Evolutionary conservation across 2,797 vertebrate genomes (phyloP).

Genomic region (Sebastes glaucus): DNA sequence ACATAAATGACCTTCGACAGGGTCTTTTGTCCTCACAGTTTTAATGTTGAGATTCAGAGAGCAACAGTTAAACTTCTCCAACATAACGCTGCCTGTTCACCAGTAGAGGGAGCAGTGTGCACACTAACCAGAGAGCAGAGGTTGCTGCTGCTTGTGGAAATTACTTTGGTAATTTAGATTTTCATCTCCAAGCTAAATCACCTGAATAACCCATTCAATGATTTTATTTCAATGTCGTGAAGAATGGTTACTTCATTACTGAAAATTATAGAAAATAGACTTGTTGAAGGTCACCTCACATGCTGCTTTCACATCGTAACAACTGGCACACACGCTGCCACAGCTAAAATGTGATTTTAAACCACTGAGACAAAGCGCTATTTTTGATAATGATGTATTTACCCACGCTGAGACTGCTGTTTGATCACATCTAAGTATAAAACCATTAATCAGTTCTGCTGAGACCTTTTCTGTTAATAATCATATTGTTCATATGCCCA

Average conservation of each 20-base stretch:
- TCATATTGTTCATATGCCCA: neutral
- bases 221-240: neutral
- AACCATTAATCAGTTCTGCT: neutral
- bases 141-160: neutral
- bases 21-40: neutral
- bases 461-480: neutral
- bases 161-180: conserved; percentile 15
- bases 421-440: neutral
- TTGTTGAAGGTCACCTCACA: neutral
- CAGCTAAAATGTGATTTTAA: neutral
- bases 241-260: neutral
- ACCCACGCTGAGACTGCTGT: neutral
- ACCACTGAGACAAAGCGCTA: neutral
- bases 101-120: conserved; percentile 79
- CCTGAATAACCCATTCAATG: neutral
- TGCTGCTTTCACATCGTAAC: neutral
- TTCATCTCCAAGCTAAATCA: conserved; percentile 3
- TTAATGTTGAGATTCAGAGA: neutral
- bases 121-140: conserved; percentile 40
- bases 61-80: conserved; percentile 1
- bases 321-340: neutral
- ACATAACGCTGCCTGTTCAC: conserved; percentile 11
- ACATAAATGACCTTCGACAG: neutral
- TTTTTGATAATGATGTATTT: neutral
- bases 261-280: neutral